A percentile compares a stretch with the other conserved stretches of the same genome.
phyloP scores from a whole-genome alignment of 2,888 invertebrate species.

The Nemoura dubitans region DNA sequence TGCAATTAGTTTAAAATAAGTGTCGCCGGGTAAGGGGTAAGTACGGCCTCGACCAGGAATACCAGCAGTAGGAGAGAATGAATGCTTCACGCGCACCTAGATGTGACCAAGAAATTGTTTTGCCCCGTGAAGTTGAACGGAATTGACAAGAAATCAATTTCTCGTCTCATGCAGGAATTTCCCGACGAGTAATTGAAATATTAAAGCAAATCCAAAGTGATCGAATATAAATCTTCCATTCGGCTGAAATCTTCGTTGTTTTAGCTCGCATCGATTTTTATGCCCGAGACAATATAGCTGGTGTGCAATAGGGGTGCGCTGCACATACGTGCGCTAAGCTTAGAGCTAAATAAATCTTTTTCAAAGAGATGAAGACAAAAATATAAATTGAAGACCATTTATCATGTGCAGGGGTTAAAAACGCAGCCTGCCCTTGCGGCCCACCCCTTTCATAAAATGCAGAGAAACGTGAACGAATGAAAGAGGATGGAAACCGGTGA shows the following conservation, averaged over 20 bases:
- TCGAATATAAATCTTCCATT: slow-evolving; percentile 23
- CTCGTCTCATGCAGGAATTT: background rate
- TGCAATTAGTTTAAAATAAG: background rate
- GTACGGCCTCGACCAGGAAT: background rate
- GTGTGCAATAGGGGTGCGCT: background rate
- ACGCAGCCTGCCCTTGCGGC: background rate
- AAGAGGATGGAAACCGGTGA: slow-evolving; percentile 25
- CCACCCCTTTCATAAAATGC: slow-evolving; percentile 12
- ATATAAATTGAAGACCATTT: slow-evolving; percentile 43
- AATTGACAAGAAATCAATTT: background rate
- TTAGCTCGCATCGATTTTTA: slow-evolving; percentile 29
- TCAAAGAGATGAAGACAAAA: slow-evolving; percentile 41
- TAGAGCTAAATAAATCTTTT: slow-evolving; percentile 37
- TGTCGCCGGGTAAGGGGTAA: background rate
- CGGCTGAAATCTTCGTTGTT: slow-evolving; percentile 29
- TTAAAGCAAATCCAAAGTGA: slow-evolving; percentile 28
- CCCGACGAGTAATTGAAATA: slow-evolving; percentile 29
- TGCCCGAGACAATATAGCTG: slow-evolving; percentile 19
- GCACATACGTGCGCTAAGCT: slow-evolving; percentile 20
- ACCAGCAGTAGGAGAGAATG: background rate
- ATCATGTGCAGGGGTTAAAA: slow-evolving; percentile 29
- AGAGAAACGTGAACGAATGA: slow-evolving; percentile 13
- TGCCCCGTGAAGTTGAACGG: background rate
- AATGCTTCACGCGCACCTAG: background rate
- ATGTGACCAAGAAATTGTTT: background rate